These are phyloP conservation scores for Dryoscopus gambensis DNA, from an alignment of 2,113 vertebrate species.

Conservation along the genomic window DNA sequence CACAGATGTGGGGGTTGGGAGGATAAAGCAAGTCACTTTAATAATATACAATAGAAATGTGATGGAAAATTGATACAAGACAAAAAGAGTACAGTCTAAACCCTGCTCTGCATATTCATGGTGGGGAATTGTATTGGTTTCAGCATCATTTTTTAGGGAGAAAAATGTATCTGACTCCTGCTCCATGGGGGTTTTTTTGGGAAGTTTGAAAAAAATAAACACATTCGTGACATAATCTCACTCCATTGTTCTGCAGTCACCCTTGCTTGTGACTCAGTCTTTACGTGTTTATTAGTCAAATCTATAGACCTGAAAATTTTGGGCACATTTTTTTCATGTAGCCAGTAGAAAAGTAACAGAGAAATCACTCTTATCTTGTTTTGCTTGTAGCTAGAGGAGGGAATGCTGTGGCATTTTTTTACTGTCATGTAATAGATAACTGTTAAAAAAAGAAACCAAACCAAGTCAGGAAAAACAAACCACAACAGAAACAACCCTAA, in stretches of 20 bases:
- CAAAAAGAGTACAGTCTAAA: slow-evolving; percentile 17
- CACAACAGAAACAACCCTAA: not conserved
- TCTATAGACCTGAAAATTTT: not conserved
- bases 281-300: not conserved
- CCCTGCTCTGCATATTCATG: slow-evolving; percentile 20
- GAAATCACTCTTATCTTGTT: not conserved
- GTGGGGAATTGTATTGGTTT: not conserved
- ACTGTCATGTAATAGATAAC: not conserved
- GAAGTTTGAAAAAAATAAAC: not conserved
- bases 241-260: rapidly evolving
- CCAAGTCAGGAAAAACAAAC: not conserved
- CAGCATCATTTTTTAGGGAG: not conserved
- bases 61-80: slow-evolving; percentile 46
- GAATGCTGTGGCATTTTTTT: not conserved
- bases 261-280: not conserved
- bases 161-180: not conserved
- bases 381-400: not conserved
- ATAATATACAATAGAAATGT: slow-evolving; percentile 29
- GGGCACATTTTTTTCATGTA: not conserved
- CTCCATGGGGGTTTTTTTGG: not conserved
- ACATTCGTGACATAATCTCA: not conserved
- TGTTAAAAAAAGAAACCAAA: not conserved
- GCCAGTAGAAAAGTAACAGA: not conserved
- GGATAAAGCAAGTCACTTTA: slow-evolving; percentile 28
- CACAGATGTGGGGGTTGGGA: slow-evolving; percentile 40